A percentile compares a stretch with the other conserved stretches of the same genome.
phyloP scores from a whole-genome alignment of 2,888 invertebrate genomes.

The Brenthis ino region DNA sequence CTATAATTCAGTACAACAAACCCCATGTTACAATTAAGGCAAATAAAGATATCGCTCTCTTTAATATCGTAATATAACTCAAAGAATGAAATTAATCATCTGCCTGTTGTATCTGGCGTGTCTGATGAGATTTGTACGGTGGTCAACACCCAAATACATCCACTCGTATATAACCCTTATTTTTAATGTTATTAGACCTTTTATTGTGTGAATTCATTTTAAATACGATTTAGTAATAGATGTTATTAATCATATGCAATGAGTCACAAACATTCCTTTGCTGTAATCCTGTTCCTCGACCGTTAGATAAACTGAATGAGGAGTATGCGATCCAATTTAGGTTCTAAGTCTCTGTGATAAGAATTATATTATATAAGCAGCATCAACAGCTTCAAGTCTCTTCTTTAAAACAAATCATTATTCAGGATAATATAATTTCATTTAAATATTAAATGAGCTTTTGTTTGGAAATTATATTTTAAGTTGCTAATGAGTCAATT shows the following conservation, averaged over 20 bases:
- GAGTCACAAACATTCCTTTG: constrained; percentile 46
- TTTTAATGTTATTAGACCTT: not conserved
- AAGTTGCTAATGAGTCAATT: too few relatives aligned
- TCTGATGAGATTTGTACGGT: constrained; percentile 37
- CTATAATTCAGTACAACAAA: not conserved
- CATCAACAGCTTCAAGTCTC: constrained; percentile 10
- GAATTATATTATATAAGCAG: not conserved
- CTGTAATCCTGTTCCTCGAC: constrained; percentile 41
- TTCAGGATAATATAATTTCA: not conserved
- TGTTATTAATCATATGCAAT: constrained; percentile 51
- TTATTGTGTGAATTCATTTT: constrained; percentile 15
- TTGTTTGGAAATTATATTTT: not conserved
- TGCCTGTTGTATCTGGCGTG: constrained; percentile 40
- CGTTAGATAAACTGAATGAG: constrained; percentile 37
- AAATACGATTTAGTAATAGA: constrained; percentile 36
- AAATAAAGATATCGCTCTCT: constrained; percentile 24
- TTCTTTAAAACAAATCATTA: constrained; percentile 3
- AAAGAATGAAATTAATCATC: constrained; percentile 47
- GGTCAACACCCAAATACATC: constrained; percentile 35
- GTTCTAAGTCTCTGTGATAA: constrained; percentile 10
- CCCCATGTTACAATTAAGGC: not conserved
- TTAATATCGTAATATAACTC: constrained; percentile 42
- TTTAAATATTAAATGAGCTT: not conserved
- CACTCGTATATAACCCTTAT: constrained; percentile 21
- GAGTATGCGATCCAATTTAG: constrained; percentile 14